A percentile compares a stretch with the other conserved stretches of the same genome.
Conservation (phyloP, 2,888 invertebrate genomes). For the Odontothrips loti region DNA sequence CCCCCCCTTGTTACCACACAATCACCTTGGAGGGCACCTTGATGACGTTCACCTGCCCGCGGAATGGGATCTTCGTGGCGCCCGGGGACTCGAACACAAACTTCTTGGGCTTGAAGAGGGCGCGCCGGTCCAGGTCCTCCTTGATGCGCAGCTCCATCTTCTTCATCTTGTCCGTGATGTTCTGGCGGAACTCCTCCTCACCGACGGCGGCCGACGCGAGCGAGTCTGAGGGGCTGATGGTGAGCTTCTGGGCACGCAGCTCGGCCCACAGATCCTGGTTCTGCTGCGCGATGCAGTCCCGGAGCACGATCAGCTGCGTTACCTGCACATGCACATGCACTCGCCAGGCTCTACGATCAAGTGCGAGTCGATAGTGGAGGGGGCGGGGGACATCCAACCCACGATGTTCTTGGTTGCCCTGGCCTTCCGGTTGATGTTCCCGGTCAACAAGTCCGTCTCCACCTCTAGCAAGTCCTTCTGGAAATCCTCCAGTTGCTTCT, state of each 20-base stretch:
- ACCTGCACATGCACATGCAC: neutral
- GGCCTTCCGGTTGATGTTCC: neutral
- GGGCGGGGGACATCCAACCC: neutral
- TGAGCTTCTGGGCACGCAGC: neutral
- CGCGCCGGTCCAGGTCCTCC: conserved; percentile 34
- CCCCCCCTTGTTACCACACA: neutral
- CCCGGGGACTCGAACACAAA: conserved; percentile 31
- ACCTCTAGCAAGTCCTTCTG: conserved; percentile 4
- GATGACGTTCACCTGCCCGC: conserved; percentile 33
- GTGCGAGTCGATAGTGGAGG: too few species aligned
- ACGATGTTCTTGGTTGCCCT: conserved; percentile 16
- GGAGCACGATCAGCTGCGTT: neutral
- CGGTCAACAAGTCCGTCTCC: neutral
- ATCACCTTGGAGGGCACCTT: conserved; percentile 30
- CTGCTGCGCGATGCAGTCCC: conserved; percentile 7
- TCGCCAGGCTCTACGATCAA: too few species aligned
- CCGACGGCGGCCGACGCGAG: conserved; percentile 33
- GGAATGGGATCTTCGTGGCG: conserved; percentile 30
- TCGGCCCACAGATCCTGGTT: neutral
- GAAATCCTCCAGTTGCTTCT: neutral
- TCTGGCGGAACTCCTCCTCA: conserved; percentile 33
- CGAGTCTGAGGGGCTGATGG: conserved; percentile 33
- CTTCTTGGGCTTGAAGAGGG: conserved; percentile 33
- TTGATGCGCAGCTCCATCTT: conserved; percentile 30
- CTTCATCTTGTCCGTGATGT: conserved; percentile 21